Conservation (phyloP, 2,113 vertebrate genomes). For the Rattus norvegicus region DNA sequence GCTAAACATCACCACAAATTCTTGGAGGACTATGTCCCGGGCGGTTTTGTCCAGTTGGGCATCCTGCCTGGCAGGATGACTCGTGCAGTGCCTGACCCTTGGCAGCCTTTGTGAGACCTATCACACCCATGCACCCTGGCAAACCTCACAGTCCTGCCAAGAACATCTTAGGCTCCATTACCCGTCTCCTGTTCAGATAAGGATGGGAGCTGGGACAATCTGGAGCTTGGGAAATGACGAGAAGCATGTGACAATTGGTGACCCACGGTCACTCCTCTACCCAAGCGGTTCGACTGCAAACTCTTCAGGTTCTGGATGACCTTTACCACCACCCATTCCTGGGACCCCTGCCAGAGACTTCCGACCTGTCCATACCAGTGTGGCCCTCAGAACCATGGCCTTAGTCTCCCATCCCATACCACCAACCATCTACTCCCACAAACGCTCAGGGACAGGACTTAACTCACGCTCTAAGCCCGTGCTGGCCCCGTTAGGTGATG, state of each 20-base stretch:
- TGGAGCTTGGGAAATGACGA: background rate
- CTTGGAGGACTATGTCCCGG: background rate
- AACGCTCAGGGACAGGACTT: background rate
- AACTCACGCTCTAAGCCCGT: background rate
- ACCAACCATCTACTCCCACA: background rate
- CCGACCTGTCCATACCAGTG: background rate
- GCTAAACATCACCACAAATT: rapidly evolving
- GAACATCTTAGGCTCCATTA: rapidly evolving
- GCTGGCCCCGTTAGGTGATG: rapidly evolving
- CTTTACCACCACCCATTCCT: too few species aligned
- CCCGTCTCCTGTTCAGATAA: background rate
- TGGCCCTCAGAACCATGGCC: rapidly evolving
- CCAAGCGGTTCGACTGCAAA: rapidly evolving
- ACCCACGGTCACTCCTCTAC: background rate
- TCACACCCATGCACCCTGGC: background rate
- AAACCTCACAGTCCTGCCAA: background rate
- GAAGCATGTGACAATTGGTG: background rate
- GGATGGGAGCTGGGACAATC: background rate
- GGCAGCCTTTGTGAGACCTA: background rate
- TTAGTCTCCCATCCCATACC: rapidly evolving
- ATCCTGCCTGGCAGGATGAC: rapidly evolving
- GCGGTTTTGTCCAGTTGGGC: background rate
- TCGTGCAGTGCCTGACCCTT: background rate
- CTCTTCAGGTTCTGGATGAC: background rate
- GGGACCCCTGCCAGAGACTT: background rate